A percentile compares a stretch with the other conserved stretches of the same genome.
Evolutionary conservation across 2,888 invertebrate genomes (phyloP).

Genomic region (Diploptera punctata): DNA sequence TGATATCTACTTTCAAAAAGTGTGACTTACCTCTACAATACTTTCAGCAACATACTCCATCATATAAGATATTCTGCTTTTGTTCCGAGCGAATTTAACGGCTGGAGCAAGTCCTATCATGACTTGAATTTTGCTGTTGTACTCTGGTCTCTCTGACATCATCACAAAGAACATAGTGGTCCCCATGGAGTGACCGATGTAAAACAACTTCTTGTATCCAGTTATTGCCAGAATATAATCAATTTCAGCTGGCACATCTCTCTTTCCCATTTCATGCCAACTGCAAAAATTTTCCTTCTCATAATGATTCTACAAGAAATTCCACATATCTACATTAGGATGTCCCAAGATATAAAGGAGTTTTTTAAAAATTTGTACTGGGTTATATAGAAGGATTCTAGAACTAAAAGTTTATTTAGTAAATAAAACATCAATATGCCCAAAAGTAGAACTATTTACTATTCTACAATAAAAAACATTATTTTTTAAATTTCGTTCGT

Average conservation of each 20-base stretch:
- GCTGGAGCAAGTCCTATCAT: constrained; percentile 22
- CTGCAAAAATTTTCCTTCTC: too few species aligned
- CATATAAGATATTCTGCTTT: neutral
- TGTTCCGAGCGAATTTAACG: neutral
- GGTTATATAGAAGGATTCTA: too few species aligned
- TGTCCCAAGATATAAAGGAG: too few species aligned
- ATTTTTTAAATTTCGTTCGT: too few species aligned
- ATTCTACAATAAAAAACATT: too few species aligned
- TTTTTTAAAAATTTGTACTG: too few species aligned
- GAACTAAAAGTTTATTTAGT: too few species aligned
- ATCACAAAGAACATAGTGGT: constrained; percentile 31
- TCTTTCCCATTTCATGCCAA: constrained; percentile 28
- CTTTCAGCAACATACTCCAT: neutral
- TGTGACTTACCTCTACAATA: neutral
- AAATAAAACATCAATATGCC: too few species aligned
- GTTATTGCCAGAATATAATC: constrained; percentile 3
- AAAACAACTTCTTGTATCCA: constrained; percentile 19
- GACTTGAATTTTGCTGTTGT: constrained; percentile 5
- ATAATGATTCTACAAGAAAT: too few species aligned
- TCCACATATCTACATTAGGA: too few species aligned
- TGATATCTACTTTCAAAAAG: too few species aligned
- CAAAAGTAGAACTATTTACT: too few species aligned
- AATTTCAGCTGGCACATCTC: constrained; percentile 23
- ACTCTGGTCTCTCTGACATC: constrained; percentile 14
- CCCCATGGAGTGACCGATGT: constrained; percentile 32